These are phyloP conservation scores for Labroides dimidiatus DNA, from an alignment of 2,797 vertebrate species.

Conservation along the genomic window DNA sequence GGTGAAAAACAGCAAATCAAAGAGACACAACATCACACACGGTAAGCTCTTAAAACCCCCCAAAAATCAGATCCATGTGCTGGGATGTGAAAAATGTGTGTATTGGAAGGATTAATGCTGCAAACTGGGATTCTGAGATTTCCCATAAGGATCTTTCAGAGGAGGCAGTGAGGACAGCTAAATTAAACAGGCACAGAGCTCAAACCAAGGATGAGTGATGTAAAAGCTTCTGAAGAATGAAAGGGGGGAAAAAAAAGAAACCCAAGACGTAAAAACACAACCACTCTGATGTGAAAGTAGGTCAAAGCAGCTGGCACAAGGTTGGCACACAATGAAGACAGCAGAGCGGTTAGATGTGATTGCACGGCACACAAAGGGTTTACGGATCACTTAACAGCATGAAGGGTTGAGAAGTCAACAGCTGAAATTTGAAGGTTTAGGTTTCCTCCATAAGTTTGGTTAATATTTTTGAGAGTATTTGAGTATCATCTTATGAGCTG, in stretches of 20 bases:
- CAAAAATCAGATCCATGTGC: constrained; percentile 33
- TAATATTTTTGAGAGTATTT: not conserved
- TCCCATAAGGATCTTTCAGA: constrained; percentile 37
- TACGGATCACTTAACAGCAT: constrained; percentile 6
- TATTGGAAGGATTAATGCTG: constrained; percentile 43
- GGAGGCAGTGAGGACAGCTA: constrained; percentile 30
- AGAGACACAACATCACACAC: constrained; percentile 27
- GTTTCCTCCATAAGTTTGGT: constrained; percentile 6
- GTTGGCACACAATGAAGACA: constrained; percentile 23
- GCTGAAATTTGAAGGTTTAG: not conserved
- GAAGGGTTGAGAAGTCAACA: not conserved
- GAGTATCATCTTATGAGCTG: not conserved
- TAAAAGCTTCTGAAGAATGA: constrained; percentile 34
- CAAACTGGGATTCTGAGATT: constrained; percentile 32
- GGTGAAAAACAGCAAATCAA: constrained; percentile 32
- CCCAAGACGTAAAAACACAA: constrained; percentile 33
- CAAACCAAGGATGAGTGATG: constrained; percentile 11
- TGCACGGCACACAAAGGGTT: not conserved
- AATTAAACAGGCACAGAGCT: constrained; percentile 35
- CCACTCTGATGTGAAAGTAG: constrained; percentile 50
- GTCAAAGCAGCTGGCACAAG: constrained; percentile 46
- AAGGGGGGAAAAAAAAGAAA: constrained; percentile 17
- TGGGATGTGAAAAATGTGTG: constrained; percentile 44
- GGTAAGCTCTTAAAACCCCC: constrained; percentile 24
- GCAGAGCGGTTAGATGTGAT: constrained; percentile 26